Base-by-base conservation (phyloP, 2,797 vertebrate species). In the Spondyliosoma cantharus region DNA sequence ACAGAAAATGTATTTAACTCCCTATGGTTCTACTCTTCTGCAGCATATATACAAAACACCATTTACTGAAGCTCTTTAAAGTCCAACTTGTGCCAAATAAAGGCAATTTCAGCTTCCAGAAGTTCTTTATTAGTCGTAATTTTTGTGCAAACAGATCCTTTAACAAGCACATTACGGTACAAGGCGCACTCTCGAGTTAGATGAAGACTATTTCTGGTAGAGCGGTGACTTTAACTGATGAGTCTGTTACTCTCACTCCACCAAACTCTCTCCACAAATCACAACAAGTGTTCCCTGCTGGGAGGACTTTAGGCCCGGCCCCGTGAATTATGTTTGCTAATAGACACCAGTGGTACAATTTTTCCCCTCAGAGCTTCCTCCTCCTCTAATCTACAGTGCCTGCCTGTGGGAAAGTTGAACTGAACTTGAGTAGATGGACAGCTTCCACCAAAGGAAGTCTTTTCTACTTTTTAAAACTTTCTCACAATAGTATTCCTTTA, bases 301-400 rank as follows among this genome's bases (percentile, higher is more conserved):
- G 65, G 50, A 61, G 46, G 74, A 78, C 76, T 83, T 56, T 61
- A 29, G 37, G 53, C 48, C 12, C 22, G 24, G 60, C 11, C 32
- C 9, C 66, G 75, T 83, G 80, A 85, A 56, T 83, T 69, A 74
- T 77, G 63, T 67, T 54, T 72, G 57, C 71, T 80, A 80, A 74
- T 73, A 76, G 76, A 76, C 65, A 78, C 49, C 53, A 48, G n/a
- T 20, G 68, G n/a, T 56, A 57, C 71, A 77, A 54, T 56, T 84
- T 70, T 76, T 68, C 64, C 60, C 54, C 52, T 68, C 56, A 71
- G 48, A 77, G 68, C 54, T 53, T 50, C 59, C 25, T 82, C 37
- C 37, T 22, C 54, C 24, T 80, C 42, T 78, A 58, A 81, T 72
- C 61, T 65, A 61, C 66, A 43, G 5, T 37, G 64, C 27, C 83